phyloP scores from a whole-genome alignment of 2,113 vertebrate species.

The Sardina pilchardus region DNA sequence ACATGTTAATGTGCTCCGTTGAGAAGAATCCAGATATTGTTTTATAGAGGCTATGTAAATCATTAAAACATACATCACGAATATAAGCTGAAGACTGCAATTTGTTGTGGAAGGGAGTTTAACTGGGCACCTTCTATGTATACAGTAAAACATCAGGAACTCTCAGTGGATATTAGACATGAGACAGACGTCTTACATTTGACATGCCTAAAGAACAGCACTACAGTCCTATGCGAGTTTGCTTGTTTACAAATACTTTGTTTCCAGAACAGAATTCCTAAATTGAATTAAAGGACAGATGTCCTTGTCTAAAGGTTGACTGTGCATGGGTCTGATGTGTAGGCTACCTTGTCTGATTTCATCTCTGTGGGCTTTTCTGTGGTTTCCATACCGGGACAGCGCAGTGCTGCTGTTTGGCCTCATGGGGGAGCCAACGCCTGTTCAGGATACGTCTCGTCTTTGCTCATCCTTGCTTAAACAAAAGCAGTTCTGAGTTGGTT shows the following conservation, averaged over 20 bases:
- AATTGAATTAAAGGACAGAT: background rate
- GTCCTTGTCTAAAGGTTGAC: background rate
- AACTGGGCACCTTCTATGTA: background rate
- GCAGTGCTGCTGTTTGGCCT: background rate
- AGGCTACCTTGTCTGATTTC: background rate
- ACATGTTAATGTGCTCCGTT: constrained; percentile 55
- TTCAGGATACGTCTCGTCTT: background rate
- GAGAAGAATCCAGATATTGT: background rate
- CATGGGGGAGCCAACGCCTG: background rate
- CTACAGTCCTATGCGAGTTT: background rate
- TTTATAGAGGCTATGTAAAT: background rate
- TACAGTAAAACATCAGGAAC: background rate
- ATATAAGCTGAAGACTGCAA: background rate
- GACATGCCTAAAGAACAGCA: background rate
- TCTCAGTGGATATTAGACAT: background rate
- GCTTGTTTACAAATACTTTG: background rate
- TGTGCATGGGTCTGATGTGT: background rate
- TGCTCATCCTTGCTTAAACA: background rate
- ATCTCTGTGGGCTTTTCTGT: background rate
- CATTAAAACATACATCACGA: background rate
- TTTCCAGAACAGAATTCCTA: background rate
- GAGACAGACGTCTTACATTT: background rate
- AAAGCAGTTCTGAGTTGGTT: background rate
- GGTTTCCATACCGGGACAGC: background rate
- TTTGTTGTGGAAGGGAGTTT: background rate